A percentile compares a stretch with the other conserved stretches of the same genome.
phyloP scores from a whole-genome alignment of 2,797 vertebrate species.

The Hirundo rustica region DNA sequence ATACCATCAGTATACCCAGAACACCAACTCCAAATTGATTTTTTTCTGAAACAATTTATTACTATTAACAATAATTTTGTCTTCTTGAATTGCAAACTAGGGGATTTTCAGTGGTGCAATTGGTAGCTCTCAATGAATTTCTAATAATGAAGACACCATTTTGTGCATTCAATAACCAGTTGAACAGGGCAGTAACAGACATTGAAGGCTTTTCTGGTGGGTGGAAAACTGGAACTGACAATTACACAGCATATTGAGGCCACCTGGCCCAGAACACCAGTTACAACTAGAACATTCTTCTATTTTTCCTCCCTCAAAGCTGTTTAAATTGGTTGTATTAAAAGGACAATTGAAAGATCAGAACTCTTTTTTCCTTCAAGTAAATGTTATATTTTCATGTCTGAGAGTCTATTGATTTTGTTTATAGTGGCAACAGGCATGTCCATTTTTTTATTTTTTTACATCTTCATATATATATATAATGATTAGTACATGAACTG shows the following conservation, averaged over 20 bases:
- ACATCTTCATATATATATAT: background rate
- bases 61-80: background rate
- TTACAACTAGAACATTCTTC: background rate
- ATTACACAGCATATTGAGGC: background rate
- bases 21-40: background rate
- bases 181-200: background rate
- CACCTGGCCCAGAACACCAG: background rate
- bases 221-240: background rate
- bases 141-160: background rate
- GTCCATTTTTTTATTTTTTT: background rate
- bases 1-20: background rate
- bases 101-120: background rate
- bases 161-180: background rate
- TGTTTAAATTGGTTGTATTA: background rate
- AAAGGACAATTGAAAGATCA: background rate
- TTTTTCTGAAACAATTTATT: background rate
- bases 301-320: background rate
- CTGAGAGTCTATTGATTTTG: background rate
- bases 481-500: background rate
- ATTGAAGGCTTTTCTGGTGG: background rate
- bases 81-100: background rate
- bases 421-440: background rate
- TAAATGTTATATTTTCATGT: background rate
- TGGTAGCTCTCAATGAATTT: background rate
- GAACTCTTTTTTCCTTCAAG: background rate